Evolutionary conservation across 2,797 vertebrate genomes (phyloP), one percentile per base, ranked within the genome.

Genomic region (Rhynchotus rufescens): DNA sequence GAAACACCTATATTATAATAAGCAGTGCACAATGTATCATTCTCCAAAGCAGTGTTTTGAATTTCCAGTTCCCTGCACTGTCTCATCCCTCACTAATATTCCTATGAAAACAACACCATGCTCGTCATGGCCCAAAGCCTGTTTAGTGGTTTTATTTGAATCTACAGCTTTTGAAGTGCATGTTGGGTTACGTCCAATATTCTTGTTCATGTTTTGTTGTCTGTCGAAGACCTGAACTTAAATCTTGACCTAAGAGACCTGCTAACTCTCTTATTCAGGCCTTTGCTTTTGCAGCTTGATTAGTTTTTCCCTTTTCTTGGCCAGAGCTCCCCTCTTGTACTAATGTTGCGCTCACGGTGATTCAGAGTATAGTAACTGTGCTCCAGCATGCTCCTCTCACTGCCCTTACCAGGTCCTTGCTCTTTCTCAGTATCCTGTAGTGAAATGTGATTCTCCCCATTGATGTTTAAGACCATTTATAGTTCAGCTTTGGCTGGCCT

Each of bases 221-320:
- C 66, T 72, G 38, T 89, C 52, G 44, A 38, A 88, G 42, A 32
- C 15, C 15, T 61, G 19, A 25, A 15, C 42, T 86, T 82, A 74
- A 74, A 62, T 80, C 26, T 80, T 54, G 23, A 40, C 40, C 40
- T 40, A 40, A 40, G 40, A 40, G 40, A 62, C 77, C 54, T 34
- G 61, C 34, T 78, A 68, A 77, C 84, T 68, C 34, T 86, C 68
- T 84, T 77, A 28, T 13, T 60, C n/a, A 40, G 60, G 28, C 64
- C 38, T 79, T 45, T 68, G 30, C 64, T 91, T 86, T 84, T 86
- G 57, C 61, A 89, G 36, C 68, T 72, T 56, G 61, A 51, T n/a
- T 40, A 74, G 10, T 40, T 74, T 75, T 77, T 88, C 44, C 25
- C 44, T 80, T 79, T 51, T 10, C 28, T 59, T 28, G 40, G 42